Conservation (phyloP, 92 coral and sea anemone genomes). For the Actinernus sp. region DNA sequence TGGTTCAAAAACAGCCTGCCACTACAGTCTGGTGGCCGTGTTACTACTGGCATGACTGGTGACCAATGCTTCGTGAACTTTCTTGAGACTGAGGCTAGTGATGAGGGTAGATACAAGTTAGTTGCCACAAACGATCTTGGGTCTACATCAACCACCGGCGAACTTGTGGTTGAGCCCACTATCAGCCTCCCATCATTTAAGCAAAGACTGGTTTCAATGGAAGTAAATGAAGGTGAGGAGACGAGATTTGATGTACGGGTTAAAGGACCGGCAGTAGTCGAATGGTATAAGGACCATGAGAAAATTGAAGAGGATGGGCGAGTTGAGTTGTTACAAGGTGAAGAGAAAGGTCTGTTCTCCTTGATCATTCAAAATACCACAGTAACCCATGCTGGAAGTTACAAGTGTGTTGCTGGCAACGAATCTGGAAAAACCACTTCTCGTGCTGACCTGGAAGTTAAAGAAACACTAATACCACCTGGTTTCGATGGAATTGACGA, state of each 20-base stretch:
- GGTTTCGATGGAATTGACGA: conserved; percentile 69
- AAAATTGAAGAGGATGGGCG: conserved; percentile 69
- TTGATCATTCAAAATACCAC: conserved; percentile 70
- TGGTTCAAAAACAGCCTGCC: conserved; percentile 87
- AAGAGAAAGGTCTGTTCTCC: conserved; percentile 62
- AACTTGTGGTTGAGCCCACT: conserved; percentile 71
- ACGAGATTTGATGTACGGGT: conserved; percentile 89
- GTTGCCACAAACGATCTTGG: conserved; percentile 89
- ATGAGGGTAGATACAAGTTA: conserved; percentile 89
- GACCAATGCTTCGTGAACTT: conserved; percentile 68
- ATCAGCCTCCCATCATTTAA: conserved; percentile 82
- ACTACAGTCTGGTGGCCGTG: conserved; percentile 62
- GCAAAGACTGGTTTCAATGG: conserved; percentile 85
- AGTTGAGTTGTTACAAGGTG: conserved; percentile 58
- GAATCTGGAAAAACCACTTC: conserved; percentile 78
- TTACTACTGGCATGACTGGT: conserved; percentile 70
- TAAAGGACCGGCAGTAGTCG: conserved; percentile 74
- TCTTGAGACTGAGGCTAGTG: conserved; percentile 61
- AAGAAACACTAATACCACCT: conserved; percentile 57
- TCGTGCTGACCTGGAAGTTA: conserved; percentile 72
- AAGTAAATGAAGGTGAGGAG: conserved; percentile 95
- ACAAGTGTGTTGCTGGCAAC: conserved; percentile 81
- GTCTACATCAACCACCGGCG: conserved; percentile 74
- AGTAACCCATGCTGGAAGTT: conserved; percentile 77
- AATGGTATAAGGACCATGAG: conserved; percentile 81